Evolutionary conservation across 1,140 invertebrate genomes (phyloP).

Genomic region (Achroia grisella): DNA sequence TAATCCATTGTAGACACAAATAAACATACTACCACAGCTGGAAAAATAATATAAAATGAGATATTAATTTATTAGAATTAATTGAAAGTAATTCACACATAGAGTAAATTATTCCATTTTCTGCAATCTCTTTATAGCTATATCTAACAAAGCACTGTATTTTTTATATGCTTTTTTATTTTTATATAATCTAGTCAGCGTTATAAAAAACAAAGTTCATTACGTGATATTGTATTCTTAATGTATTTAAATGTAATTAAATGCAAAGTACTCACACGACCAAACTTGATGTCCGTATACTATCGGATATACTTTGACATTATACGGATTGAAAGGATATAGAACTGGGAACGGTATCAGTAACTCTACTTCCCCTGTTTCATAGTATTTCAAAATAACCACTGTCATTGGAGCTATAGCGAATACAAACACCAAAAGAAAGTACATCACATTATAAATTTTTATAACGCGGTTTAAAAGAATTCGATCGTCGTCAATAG

Average conservation of each 20-base stretch:
- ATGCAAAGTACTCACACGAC: slow-evolving; percentile 21
- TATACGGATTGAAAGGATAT: slow-evolving; percentile 28
- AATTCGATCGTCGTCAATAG: slow-evolving; percentile 5
- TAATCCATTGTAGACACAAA: slow-evolving; percentile 13
- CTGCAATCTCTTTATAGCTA: too few relatives aligned
- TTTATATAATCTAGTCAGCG: too few relatives aligned
- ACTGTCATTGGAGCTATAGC: slow-evolving; percentile 12
- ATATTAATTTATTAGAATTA: too few relatives aligned
- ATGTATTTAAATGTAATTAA: too few relatives aligned
- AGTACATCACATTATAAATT: slow-evolving; percentile 7
- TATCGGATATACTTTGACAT: slow-evolving; percentile 16
- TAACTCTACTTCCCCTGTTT: slow-evolving; percentile 9
- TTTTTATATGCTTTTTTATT: too few relatives aligned
- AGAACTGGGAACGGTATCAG: slow-evolving; percentile 17
- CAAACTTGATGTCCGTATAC: slow-evolving; percentile 25
- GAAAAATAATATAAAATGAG: slow-evolving; percentile 6
- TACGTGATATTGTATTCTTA: too few relatives aligned
- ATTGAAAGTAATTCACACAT: too few relatives aligned
- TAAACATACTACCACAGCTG: slow-evolving; percentile 8
- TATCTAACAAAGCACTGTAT: too few relatives aligned
- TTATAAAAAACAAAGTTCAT: too few relatives aligned
- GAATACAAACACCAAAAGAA: slow-evolving; percentile 11
- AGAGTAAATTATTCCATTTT: too few relatives aligned
- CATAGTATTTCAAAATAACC: slow-evolving; percentile 17
- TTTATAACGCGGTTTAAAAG: slow-evolving; percentile 15